These are phyloP conservation scores for Tapirus terrestris DNA, from an alignment of 2,113 vertebrate genomes.

Conservation along the genomic window DNA sequence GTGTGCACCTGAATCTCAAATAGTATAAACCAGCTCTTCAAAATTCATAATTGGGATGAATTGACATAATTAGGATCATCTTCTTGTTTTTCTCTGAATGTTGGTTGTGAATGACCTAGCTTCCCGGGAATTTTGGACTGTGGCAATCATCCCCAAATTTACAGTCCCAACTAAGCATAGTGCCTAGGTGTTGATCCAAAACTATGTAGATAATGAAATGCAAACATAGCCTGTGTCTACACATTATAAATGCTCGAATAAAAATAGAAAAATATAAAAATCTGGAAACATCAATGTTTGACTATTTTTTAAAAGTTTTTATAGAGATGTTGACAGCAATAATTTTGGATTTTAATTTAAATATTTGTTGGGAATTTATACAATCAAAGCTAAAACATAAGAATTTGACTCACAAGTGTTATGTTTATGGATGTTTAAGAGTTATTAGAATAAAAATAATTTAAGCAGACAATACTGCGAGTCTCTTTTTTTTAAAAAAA, in stretches of 20 bases:
- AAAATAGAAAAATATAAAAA: constrained; percentile 5
- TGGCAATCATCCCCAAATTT: neutral
- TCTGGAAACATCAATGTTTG: neutral
- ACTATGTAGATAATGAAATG: constrained; percentile 31
- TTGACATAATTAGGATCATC: neutral
- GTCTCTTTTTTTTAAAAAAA: neutral
- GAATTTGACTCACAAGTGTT: constrained; percentile 4
- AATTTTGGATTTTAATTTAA: constrained; percentile 34
- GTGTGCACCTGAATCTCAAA: constrained; percentile 39
- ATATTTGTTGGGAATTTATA: constrained; percentile 48
- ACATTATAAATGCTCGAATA: constrained; percentile 22
- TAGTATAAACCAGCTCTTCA: neutral
- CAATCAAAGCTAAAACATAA: constrained; percentile 36
- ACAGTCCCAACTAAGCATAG: neutral
- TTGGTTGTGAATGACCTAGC: constrained; percentile 44
- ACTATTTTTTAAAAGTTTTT: neutral
- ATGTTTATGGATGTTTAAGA: neutral
- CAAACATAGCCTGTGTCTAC: constrained; percentile 17
- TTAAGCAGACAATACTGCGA: neutral
- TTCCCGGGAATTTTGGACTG: constrained; percentile 4
- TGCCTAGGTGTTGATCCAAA: neutral
- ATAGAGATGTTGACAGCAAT: constrained; percentile 13
- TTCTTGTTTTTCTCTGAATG: neutral
- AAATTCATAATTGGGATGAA: constrained; percentile 32
- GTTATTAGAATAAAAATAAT: constrained; percentile 21